Percentiles rank a stretch among this genome's conserved stretches.
Conservation (phyloP, 2,888 invertebrate species). For the Gari tellinella region DNA sequence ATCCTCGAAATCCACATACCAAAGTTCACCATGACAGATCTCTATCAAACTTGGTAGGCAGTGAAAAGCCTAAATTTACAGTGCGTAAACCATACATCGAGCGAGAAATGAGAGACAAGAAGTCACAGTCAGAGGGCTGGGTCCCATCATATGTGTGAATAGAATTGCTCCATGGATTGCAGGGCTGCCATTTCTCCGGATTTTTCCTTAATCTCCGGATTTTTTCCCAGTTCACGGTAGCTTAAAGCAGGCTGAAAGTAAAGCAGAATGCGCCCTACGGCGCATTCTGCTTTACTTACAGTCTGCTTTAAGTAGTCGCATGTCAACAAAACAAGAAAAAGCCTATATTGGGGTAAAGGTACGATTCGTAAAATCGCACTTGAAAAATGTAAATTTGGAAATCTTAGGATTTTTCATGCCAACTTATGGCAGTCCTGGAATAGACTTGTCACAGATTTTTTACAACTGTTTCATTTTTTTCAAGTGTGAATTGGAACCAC, state of each 20-base stretch:
- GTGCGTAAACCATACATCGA: constrained; percentile 58
- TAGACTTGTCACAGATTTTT: background rate
- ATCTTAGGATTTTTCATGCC: too few relatives aligned
- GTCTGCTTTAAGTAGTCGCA: too few relatives aligned
- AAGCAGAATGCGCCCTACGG: too few relatives aligned
- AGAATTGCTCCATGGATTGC: background rate
- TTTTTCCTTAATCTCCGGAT: too few relatives aligned
- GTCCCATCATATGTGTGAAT: constrained; percentile 56
- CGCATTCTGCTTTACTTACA: too few relatives aligned
- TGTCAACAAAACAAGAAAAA: too few relatives aligned
- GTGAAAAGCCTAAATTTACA: constrained; percentile 58
- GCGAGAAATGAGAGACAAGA: constrained; percentile 49
- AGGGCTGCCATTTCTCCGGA: too few relatives aligned
- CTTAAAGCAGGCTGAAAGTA: too few relatives aligned
- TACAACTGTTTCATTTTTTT: constrained; percentile 2
- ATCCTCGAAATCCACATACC: constrained; percentile 30
- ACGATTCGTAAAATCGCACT: too few relatives aligned
- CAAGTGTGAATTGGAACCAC: constrained; percentile 1
- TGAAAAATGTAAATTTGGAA: too few relatives aligned
- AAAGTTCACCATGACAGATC: constrained; percentile 40
- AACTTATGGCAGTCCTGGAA: background rate
- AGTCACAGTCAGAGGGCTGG: constrained; percentile 52
- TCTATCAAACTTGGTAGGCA: constrained; percentile 48
- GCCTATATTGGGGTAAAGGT: too few relatives aligned
- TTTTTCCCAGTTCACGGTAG: too few relatives aligned